Conservation (phyloP, 1,140 invertebrate genomes). For the Melanaphis sacchari region DNA sequence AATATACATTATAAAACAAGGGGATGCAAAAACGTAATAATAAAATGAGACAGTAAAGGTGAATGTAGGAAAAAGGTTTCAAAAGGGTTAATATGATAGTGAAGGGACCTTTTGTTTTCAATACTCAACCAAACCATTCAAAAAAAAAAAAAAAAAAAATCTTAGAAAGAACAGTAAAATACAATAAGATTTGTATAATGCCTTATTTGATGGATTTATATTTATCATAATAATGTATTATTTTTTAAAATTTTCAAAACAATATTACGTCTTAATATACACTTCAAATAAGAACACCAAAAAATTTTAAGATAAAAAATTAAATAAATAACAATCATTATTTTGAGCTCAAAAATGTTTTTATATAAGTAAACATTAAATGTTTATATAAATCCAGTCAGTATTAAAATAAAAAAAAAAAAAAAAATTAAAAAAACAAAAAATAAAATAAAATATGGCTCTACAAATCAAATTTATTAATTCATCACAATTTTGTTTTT, state of each 20-base stretch:
- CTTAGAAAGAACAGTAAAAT: not conserved
- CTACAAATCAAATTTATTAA: not conserved
- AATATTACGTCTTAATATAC: not conserved
- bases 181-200: not conserved
- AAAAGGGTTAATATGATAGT: constrained; percentile 1
- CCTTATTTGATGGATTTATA: not conserved
- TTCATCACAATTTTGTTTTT: not conserved
- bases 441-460: not conserved
- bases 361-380: not conserved
- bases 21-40: not conserved
- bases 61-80: constrained; percentile 12
- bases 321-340: not conserved
- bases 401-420: not conserved
- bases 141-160: not conserved
- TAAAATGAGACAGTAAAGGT: constrained; percentile 28
- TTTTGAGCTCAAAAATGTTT: not conserved
- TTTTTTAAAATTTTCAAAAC: not conserved
- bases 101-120: not conserved
- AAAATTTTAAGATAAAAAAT: not conserved
- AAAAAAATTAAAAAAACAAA: not conserved
- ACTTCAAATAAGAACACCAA: not conserved
- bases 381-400: not conserved
- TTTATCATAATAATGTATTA: not conserved
- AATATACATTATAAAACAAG: not conserved
- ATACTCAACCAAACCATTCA: not conserved